These are phyloP conservation scores for Onychomys arenicola DNA, from an alignment of 2,797 vertebrate genomes.

Conservation along the genomic window DNA sequence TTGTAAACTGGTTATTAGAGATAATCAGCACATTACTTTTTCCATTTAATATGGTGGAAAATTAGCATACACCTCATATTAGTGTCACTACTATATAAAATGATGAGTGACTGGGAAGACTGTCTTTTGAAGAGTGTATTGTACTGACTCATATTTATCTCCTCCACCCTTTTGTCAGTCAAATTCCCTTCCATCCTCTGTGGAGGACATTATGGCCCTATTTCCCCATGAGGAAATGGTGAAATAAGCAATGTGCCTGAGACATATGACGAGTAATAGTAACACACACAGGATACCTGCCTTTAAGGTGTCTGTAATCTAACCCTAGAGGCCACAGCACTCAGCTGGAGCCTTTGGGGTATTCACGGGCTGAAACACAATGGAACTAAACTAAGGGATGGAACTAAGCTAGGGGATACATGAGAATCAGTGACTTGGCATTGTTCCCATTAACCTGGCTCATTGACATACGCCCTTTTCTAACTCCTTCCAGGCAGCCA, in stretches of 20 bases:
- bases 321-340: background rate
- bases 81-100: background rate
- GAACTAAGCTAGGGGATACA: background rate
- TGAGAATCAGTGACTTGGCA: background rate
- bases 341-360: background rate
- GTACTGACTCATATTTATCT: slow-evolving; percentile 17
- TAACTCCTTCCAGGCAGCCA: background rate
- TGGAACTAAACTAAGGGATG: background rate
- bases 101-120: background rate
- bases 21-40: slow-evolving; percentile 59
- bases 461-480: background rate
- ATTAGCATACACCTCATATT: background rate
- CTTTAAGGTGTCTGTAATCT: background rate
- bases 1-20: slow-evolving; percentile 27
- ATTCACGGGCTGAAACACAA: background rate
- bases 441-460: background rate
- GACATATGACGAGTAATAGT: background rate
- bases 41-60: background rate
- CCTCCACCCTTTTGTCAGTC: background rate
- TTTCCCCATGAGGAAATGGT: background rate
- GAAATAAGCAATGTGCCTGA: background rate
- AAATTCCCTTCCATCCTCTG: background rate
- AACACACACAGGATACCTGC: background rate
- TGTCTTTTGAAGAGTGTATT: slow-evolving; percentile 23
- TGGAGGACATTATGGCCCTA: background rate